A percentile compares a stretch with the other conserved stretches of the same genome.
These are phyloP conservation scores for Pycnomerus fuliginosus DNA, from an alignment of 2,888 invertebrate genomes.

Conservation along the genomic window DNA sequence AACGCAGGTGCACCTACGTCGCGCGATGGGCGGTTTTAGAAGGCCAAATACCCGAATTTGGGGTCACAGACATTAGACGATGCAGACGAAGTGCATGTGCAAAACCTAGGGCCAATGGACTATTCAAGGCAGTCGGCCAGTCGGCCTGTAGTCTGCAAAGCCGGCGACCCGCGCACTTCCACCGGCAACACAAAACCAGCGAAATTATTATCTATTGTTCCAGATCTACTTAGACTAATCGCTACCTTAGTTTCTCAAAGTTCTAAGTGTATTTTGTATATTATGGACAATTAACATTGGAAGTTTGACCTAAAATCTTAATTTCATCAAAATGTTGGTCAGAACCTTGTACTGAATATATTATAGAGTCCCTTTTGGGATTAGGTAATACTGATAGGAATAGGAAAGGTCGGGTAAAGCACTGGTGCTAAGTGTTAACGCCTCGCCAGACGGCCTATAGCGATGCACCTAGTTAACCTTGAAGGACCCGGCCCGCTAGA, in stretches of 20 bases:
- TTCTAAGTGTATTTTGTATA: no score
- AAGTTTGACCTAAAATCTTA: no score
- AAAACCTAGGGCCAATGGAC: conserved; percentile 52
- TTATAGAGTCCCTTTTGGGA: no score
- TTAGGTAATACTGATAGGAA: no score
- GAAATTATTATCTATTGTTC: conserved; percentile 3
- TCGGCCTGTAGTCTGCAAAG: conserved; percentile 37
- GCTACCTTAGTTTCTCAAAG: no score
- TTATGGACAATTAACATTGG: no score
- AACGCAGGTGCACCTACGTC: no score
- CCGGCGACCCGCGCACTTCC: conserved; percentile 18
- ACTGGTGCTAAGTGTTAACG: no score
- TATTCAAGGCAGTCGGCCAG: conserved; percentile 51
- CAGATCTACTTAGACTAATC: no score
- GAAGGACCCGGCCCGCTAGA: conserved; percentile 24
- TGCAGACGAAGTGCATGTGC: conserved; percentile 51
- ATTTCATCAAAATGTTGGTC: no score
- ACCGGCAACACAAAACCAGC: conserved; percentile 17
- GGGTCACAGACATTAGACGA: conserved; percentile 52
- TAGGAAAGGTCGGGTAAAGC: no score
- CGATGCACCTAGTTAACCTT: conserved; percentile 40
- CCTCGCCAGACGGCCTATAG: conserved; percentile 33
- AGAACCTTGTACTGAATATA: no score
- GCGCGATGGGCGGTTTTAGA: conserved; percentile 38
- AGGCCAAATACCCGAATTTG: conserved; percentile 50